Base-by-base conservation (phyloP, 2,888 invertebrate genomes). In the Tenthredo livida region DNA sequence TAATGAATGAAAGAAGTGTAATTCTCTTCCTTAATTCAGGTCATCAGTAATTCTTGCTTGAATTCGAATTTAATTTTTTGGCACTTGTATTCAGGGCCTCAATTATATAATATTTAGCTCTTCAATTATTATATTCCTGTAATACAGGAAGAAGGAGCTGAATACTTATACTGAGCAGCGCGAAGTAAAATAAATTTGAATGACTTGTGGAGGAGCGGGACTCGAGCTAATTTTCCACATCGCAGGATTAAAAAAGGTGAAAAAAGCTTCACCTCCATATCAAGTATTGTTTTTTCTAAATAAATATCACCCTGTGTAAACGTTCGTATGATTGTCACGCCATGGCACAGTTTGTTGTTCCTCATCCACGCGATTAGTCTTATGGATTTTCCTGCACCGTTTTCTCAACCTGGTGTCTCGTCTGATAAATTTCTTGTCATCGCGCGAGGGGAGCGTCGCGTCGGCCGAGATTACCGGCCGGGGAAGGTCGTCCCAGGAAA, bases 331-430 rank as follows among this genome's bases (percentile, higher is more conserved):
- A 61, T 61, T 70, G 70, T 43, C 43, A 73, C 40, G 77, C 77
- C 17, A 17, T 7, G 7, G 54, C 54, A 29, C 29, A 21, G 77
- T 54, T 77, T 54, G 29, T 54, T 29, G 5, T 54, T 50, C 10
- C 73, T 73, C 77, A 77, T 77, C 77, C 54, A 29, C 29, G 50
- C 77, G 50, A 77, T 77, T 29, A 77, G 77, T 50, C 54, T 50
- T 54, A 54, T 77, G 33, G 77, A 54, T 77, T 77, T 77, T 77
- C 21, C 54, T 15, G 47, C 47, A 17, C 77, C 77, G 29, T 50
- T 33, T 29, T 29, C 5, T 54, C 17, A 54, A 54, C 77, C 77
- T 21, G 77, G 33, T 77, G 54, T 77, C 54, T 77, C 37, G 50
- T 77, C 33, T 77, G 54, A 77, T 77, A 54, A 77, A 77, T 77